Evolutionary conservation across 2,888 invertebrate genomes (phyloP).

Genomic region (Drosophila paramelanica): DNA sequence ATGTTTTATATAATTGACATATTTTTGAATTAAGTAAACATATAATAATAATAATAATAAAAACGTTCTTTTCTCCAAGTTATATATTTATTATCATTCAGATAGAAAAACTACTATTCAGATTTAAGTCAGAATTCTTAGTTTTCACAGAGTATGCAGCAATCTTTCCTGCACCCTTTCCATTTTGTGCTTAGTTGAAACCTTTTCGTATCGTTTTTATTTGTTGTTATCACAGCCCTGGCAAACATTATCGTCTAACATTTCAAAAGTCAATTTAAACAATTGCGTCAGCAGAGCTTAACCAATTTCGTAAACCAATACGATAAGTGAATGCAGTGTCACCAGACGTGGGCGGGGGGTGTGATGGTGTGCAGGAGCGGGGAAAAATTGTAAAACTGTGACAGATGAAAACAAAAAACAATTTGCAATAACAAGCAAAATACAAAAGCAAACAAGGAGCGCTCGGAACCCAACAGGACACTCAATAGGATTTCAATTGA

Average conservation of each 20-base stretch:
- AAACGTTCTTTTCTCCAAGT: too few species aligned
- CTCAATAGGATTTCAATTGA: slow-evolving; percentile 76
- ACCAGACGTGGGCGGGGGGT: not conserved
- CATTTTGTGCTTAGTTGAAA: not conserved
- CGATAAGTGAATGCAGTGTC: slow-evolving; percentile 52
- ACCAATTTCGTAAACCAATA: slow-evolving; percentile 79
- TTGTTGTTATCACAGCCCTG: slow-evolving; percentile 24
- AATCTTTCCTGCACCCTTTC: not conserved
- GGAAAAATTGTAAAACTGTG: slow-evolving; percentile 36
- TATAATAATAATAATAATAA: too few species aligned
- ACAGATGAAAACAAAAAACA: slow-evolving; percentile 68
- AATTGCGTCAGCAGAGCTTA: slow-evolving; percentile 75
- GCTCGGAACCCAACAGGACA: slow-evolving; percentile 48
- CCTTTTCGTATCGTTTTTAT: slow-evolving; percentile 3
- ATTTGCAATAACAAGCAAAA: slow-evolving; percentile 74
- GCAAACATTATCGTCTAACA: slow-evolving; percentile 52
- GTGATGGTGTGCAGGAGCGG: too few species aligned
- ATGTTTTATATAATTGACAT: too few species aligned
- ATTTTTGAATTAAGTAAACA: too few species aligned
- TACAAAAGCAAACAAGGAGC: slow-evolving; percentile 59
- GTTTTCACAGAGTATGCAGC: not conserved
- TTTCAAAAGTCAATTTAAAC: slow-evolving; percentile 76
- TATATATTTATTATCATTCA: too few species aligned
- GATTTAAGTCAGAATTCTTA: too few species aligned
- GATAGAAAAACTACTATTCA: too few species aligned